Evolutionary conservation across 2,888 invertebrate species (phyloP).

Genomic region (Iselma pallidipennis): DNA sequence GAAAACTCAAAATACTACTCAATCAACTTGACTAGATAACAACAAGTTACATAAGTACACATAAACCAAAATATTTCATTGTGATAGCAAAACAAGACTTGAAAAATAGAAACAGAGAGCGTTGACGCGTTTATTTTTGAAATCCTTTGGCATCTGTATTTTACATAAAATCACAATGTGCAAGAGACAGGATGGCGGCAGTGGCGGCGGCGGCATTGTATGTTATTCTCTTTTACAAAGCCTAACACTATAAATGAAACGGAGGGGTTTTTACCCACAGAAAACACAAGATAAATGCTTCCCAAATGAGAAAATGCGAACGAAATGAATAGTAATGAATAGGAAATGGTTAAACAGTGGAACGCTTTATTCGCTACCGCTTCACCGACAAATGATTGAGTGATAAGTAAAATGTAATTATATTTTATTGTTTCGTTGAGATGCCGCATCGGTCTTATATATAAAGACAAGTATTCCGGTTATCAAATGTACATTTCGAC

Average conservation of each 20-base stretch:
- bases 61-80: background rate
- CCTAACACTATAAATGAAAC: conserved; percentile 14
- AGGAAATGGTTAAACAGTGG: conserved; percentile 54
- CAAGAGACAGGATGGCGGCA: background rate
- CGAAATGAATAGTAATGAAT: conserved; percentile 56
- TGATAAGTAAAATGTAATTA: conserved; percentile 56
- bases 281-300: conserved; percentile 52
- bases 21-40: background rate
- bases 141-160: background rate
- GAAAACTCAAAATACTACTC: background rate
- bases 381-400: conserved; percentile 52
- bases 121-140: background rate
- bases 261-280: conserved; percentile 31
- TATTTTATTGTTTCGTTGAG: conserved; percentile 54
- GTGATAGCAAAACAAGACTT: background rate
- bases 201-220: background rate
- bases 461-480: conserved; percentile 43
- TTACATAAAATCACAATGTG: background rate
- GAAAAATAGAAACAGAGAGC: background rate
- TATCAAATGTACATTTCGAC: conserved; percentile 40
- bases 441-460: conserved; percentile 50
- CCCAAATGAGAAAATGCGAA: conserved; percentile 53
- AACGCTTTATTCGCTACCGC: conserved; percentile 52
- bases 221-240: background rate
- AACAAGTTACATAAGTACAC: background rate